These are phyloP conservation scores for Agrypnia vestita DNA, from an alignment of 1,140 invertebrate species.

Conservation along the genomic window DNA sequence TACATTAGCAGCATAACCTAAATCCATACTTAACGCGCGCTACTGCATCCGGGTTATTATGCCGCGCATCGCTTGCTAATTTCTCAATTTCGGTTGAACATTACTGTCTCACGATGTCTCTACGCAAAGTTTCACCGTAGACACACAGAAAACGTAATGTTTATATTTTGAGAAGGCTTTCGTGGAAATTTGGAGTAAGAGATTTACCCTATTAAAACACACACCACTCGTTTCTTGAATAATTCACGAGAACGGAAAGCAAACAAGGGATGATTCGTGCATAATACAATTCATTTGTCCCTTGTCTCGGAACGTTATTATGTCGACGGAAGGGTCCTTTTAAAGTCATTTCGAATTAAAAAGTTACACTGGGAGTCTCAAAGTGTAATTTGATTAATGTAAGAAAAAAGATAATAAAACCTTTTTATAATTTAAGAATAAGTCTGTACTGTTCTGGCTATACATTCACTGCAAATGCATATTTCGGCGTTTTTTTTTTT, in stretches of 20 bases:
- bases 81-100: background rate
- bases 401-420: background rate
- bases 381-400: background rate
- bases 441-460: no score
- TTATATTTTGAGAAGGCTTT: background rate
- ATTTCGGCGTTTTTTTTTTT: no score
- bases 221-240: background rate
- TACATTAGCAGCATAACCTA: no score
- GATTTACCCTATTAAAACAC: slow-evolving; percentile 27
- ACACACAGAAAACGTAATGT: background rate
- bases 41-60: background rate
- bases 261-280: background rate
- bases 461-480: no score
- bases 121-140: background rate
- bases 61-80: background rate
- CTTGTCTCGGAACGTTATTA: background rate
- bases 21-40: no score
- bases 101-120: background rate
- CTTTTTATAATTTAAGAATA: no score
- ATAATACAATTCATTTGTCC: slow-evolving; percentile 18
- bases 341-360: background rate
- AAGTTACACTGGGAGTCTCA: background rate
- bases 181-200: background rate
- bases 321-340: background rate
- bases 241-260: slow-evolving; percentile 9